These are phyloP conservation scores for Pipra filicauda DNA, from an alignment of 2,113 vertebrate species.

Conservation along the genomic window DNA sequence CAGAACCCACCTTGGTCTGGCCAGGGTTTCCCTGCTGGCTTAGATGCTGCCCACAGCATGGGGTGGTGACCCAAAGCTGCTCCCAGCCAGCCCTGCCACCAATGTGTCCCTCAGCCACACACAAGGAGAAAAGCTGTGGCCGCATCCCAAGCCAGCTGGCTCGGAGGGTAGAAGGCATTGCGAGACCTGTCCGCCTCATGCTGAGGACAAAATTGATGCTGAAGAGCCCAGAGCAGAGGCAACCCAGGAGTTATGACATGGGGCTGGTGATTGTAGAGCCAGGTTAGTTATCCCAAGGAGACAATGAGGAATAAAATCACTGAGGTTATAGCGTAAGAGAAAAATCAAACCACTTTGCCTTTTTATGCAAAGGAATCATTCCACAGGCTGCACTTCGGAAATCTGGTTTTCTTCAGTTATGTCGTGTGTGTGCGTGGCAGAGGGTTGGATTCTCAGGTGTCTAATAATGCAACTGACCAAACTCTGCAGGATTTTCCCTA, in stretches of 20 bases:
- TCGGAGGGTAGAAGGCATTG: fast-evolving
- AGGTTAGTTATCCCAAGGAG: background rate
- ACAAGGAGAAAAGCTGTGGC: background rate
- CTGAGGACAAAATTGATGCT: background rate
- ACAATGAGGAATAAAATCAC: background rate
- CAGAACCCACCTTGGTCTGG: background rate
- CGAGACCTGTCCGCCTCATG: background rate
- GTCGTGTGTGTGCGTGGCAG: background rate
- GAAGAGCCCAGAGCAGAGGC: background rate
- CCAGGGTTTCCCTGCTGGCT: background rate
- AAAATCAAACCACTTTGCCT: background rate
- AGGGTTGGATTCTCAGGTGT: background rate
- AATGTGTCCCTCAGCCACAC: fast-evolving
- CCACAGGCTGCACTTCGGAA: background rate
- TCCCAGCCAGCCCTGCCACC: background rate
- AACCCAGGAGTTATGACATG: fast-evolving
- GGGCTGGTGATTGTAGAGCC: background rate
- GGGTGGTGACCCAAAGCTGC: background rate
- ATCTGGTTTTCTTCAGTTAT: background rate
- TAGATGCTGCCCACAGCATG: background rate
- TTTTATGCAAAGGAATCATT: background rate
- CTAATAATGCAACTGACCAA: background rate
- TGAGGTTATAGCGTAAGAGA: fast-evolving
- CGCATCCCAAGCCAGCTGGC: fast-evolving
- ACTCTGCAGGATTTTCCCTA: background rate